Conservation (phyloP, 2,113 vertebrate genomes). For the Prinia subflava region DNA sequence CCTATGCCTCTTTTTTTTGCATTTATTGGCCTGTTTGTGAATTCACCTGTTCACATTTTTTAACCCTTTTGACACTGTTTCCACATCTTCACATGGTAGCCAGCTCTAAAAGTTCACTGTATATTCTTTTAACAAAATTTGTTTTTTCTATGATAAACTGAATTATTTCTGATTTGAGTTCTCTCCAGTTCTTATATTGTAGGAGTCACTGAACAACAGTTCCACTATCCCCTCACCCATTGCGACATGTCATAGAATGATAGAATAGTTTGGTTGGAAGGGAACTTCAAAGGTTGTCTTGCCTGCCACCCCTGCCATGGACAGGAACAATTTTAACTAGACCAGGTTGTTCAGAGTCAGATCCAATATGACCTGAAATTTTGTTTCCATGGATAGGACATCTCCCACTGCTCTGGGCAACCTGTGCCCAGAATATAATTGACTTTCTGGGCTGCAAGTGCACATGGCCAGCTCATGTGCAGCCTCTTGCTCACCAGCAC, state of each 20-base stretch:
- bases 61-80: neutral
- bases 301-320: neutral
- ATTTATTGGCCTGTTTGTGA: neutral
- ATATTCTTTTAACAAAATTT: neutral
- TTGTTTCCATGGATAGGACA: neutral
- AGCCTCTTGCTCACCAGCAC: neutral
- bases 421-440: neutral
- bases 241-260: neutral
- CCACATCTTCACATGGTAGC: neutral
- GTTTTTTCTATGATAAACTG: neutral
- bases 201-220: neutral
- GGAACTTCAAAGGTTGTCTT: neutral
- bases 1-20: neutral
- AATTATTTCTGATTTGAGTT: neutral
- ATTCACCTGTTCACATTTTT: neutral
- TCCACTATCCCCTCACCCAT: neutral
- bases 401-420: neutral
- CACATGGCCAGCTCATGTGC: neutral
- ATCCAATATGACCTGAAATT: neutral
- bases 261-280: neutral
- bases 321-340: neutral
- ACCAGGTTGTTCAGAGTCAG: neutral
- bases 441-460: neutral
- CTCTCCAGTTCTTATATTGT: neutral
- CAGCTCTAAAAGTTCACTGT: neutral